Evolutionary conservation across 30 jellyfish, hydroid and myxozoan species (phyloP), one percentile per base, ranked within the genome.

Genomic region (Cassiopea andromeda): DNA sequence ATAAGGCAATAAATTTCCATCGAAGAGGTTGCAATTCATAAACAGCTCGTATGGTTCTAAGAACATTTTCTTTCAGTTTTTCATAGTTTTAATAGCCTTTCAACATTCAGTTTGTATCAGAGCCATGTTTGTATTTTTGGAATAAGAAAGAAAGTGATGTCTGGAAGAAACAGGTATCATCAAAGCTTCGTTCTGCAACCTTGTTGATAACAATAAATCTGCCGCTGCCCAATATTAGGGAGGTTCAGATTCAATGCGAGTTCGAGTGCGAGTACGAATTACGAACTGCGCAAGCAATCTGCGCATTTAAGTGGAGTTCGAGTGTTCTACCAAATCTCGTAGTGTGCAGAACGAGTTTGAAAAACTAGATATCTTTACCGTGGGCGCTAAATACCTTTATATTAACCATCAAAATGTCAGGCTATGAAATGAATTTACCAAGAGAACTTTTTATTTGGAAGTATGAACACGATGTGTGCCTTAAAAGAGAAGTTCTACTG

Each of bases 221-320:
- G 38, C 38, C 38, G 38, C 64, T 54, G 7, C 64, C 64, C 7
- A 54, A 54, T 66, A 27, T 27, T 27, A 66, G 75, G 19, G 75
- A 66, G 75, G 75, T 66, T 66, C 45, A 66, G 75, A 66, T 66
- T 19, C 75, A 66, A 19, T 66, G 75, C 75, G 19, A 66, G 19
- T 15, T 16, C 19, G 19, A 66, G 75, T 66, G 19, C 75, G 75
- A 66, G 75, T 66, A 14, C 75, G 19, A 66, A 6, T 66, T 66
- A 14, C 19, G 45, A 19, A 66, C 75, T 66, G 75, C 75, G 19
- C 75, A 66, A 66, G 75, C 19, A 19, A 66, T 66, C 75, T 66
- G 75, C 19, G 75, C 75, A 66, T 66, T 66, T 66, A 66, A 19
- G 19, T 19, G 75, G 75, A 19, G 14, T 66, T 66, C 75, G 75